These are phyloP conservation scores for Gymnocypris eckloni DNA, from an alignment of 2,797 vertebrate species.

Conservation along the genomic window DNA sequence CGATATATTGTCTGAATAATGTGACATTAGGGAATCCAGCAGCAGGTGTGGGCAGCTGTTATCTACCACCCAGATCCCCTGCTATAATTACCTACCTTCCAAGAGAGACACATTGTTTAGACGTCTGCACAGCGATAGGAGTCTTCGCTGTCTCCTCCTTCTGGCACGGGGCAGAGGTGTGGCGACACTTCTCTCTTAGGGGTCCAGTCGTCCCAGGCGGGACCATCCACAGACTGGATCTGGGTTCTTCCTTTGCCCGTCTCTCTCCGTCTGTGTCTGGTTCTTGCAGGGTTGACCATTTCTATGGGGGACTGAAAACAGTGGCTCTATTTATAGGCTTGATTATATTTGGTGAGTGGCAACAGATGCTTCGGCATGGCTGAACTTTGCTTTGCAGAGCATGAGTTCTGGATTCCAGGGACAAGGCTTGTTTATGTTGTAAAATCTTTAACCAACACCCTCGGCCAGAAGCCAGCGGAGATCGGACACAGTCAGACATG, in stretches of 20 bases:
- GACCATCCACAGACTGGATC: conserved; percentile 20
- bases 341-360: conserved; percentile 63
- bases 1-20: background rate
- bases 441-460: conserved; percentile 43
- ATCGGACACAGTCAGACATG: background rate
- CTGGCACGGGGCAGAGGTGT: conserved; percentile 30
- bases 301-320: conserved; percentile 54
- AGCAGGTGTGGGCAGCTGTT: conserved; percentile 49
- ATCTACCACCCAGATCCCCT: background rate
- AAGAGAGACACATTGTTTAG: conserved; percentile 60
- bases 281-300: conserved; percentile 48
- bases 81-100: conserved; percentile 54
- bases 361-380: conserved; percentile 53
- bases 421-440: conserved; percentile 40
- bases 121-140: conserved; percentile 16
- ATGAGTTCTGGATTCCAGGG: conserved; percentile 33
- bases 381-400: conserved; percentile 60
- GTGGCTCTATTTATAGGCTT: conserved; percentile 63
- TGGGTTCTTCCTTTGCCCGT: conserved; percentile 13
- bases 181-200: conserved; percentile 15
- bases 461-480: background rate
- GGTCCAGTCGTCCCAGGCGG: conserved; percentile 16
- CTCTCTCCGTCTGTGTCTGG: conserved; percentile 13
- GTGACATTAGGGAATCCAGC: background rate
- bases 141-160: conserved; percentile 40